Evolutionary conservation across 2,888 invertebrate genomes (phyloP), one percentile per base, ranked within the genome.

Genomic region (Cerastoderma edule): DNA sequence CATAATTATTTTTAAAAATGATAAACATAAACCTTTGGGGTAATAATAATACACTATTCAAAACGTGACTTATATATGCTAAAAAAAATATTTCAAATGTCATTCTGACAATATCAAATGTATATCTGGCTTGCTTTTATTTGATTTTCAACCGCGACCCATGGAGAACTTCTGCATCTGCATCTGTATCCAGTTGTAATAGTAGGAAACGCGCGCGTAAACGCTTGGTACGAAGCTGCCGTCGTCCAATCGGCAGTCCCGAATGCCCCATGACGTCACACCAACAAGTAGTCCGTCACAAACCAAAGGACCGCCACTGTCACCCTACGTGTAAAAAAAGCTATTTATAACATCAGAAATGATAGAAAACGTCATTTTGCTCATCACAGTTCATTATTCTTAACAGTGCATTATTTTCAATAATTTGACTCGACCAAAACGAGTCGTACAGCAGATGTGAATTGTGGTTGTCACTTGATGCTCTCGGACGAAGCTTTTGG

Each of bases 241-340:
- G 28, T 71, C 70, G 0, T 46, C 63, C 27, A 24, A 28, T 27
- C 70, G 72, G 72, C 87, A 87, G 19, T 78, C 75, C 10, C 56
- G 54, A 10, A 81, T 30, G 19, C 87, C 87, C 86, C 86, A 86
- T 66, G 85, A 85, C 32, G 87, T 87, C 66, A 87, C 78, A 1
- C 87, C 87, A n/a, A 80, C 83, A 39, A 86, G 74, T 32, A 68
- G 22, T 22, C 80, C 78, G 46, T 76, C 46, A 60, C 84, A 84
- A 1, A 78, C 78, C 50, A 85, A 68, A 8, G 85, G 85, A 5
- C 85, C 85, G 27, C 87, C 87, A 56, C 85, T 87, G 78, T 87
- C 87, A 63, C 87, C 87, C 86, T 86, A 73, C 19, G n/a, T n/a
- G n/a, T n/a, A n/a, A n/a, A n/a, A n/a, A n/a, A n/a, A n/a, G n/a